Base-by-base conservation (phyloP, 2,888 invertebrate species). In the Lacanobia wlatinum region DNA sequence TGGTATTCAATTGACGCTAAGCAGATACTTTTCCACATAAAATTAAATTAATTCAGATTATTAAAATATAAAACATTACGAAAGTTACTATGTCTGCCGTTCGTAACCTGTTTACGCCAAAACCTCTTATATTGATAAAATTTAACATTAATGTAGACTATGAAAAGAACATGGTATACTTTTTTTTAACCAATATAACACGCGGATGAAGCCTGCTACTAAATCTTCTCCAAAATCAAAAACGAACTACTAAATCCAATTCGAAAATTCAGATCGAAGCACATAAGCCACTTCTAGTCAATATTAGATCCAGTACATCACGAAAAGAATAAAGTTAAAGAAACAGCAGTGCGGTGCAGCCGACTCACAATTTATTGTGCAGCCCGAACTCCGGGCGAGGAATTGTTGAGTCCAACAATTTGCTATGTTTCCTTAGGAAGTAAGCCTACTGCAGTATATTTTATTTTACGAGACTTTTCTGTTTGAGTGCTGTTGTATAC, bases 281-380 rank as follows among this genome's bases (percentile, higher is more conserved):
- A 61, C 50, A n/a, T n/a, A 62, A 74, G 67, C 70, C 70, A 84
- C 60, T 82, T 84, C 77, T 77, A 80, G 82, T 79, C 77, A 63
- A 80, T 78, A 80, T 80, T 70, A 76, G 62, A 79, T 82, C 76
- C 76, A 77, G 74, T 87, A 82, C 69, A 70, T 80, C 76, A 79
- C 74, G 82, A 86, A 80, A 82, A 78, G 70, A 78, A 85, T 80
- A 82, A 86, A 82, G 76, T 80, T 76, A 78, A 84, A 85, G 83
- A 83, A 86, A 84, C 83, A 85, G 83, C 81, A 78, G 74, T 76
- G 74, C 64, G 69, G 80, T 84, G 87, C 85, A 88, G 84, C 76
- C 80, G 84, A 77, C 71, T 83, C 69, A 73, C 80, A 87, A 89
- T 90, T 88, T 89, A 89, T 90, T 82, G 88, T 86, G 80, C 80